These are phyloP conservation scores for Eumeta japonica DNA, from an alignment of 1,140 invertebrate species.

Conservation along the genomic window DNA sequence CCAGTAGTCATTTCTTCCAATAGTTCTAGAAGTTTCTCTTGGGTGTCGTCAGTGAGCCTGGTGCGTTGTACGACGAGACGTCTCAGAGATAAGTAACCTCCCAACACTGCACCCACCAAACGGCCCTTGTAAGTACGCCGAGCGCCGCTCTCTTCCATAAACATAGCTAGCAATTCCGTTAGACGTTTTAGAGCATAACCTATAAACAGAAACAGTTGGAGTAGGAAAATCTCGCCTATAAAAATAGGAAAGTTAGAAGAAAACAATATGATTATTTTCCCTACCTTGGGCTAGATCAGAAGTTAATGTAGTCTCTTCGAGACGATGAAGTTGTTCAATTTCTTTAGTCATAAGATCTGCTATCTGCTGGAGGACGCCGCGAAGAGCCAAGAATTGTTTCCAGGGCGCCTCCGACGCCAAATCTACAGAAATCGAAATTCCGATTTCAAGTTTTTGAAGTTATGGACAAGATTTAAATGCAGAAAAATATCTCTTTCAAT, in stretches of 20 bases:
- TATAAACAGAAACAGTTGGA: constrained; percentile 14
- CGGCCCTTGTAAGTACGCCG: constrained; percentile 87
- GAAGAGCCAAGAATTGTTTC: constrained; percentile 89
- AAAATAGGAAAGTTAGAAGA: not conserved
- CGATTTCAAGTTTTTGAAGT: too few species aligned
- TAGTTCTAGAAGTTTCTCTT: constrained; percentile 91
- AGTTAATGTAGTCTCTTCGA: constrained; percentile 89
- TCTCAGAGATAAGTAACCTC: constrained; percentile 89
- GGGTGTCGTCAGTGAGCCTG: constrained; percentile 92
- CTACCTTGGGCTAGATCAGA: constrained; percentile 89
- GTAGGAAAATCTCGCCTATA: not conserved
- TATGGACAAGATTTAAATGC: too few species aligned
- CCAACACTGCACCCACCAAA: constrained; percentile 84
- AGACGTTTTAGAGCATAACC: constrained; percentile 83
- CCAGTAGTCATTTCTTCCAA: constrained; percentile 95
- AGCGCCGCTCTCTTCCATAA: constrained; percentile 79
- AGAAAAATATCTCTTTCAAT: too few species aligned
- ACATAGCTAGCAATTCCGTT: constrained; percentile 82
- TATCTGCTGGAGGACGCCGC: constrained; percentile 80
- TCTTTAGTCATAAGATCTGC: constrained; percentile 84
- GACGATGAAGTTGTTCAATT: constrained; percentile 79
- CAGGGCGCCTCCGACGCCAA: constrained; percentile 82
- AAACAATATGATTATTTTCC: constrained; percentile 4
- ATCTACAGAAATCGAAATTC: too few species aligned
- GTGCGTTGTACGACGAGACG: constrained; percentile 93